phyloP scores from a whole-genome alignment of 2,797 vertebrate genomes.

The Manis pentadactyla region DNA sequence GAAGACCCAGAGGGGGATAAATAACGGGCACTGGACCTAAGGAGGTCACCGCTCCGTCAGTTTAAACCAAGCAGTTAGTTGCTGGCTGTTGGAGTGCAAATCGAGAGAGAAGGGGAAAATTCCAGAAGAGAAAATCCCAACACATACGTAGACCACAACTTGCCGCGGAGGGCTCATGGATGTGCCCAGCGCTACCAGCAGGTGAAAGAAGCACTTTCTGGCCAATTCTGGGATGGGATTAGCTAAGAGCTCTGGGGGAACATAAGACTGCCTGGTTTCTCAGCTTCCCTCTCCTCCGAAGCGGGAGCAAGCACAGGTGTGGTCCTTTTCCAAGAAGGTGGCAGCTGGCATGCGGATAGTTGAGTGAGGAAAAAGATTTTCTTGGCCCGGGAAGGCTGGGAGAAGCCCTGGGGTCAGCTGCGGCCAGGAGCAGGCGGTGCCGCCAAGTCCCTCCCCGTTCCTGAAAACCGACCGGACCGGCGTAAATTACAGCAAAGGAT shows the following conservation, averaged over 20 bases:
- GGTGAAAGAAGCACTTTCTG: slow-evolving; percentile 63
- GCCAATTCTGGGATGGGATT: neutral
- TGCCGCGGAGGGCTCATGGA: neutral
- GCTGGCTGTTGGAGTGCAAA: neutral
- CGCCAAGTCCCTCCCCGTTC: slow-evolving; percentile 62
- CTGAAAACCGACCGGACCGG: slow-evolving; percentile 55
- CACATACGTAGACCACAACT: slow-evolving; percentile 17
- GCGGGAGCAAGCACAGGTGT: slow-evolving; percentile 56
- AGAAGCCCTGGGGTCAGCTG: slow-evolving; percentile 62
- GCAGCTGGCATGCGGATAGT: neutral
- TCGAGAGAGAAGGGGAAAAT: neutral
- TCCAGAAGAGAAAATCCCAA: slow-evolving; percentile 22
- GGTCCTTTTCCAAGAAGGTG: slow-evolving; percentile 59
- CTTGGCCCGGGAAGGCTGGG: neutral
- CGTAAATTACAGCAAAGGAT: slow-evolving; percentile 48
- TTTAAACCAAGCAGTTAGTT: neutral
- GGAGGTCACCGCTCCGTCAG: neutral
- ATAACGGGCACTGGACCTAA: neutral
- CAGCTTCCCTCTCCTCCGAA: slow-evolving; percentile 49
- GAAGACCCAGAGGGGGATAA: neutral
- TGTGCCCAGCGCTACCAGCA: neutral
- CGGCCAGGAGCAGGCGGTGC: slow-evolving; percentile 18
- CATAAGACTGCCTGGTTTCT: neutral
- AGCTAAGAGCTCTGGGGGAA: neutral
- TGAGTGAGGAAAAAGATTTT: slow-evolving; percentile 14